Conservation (phyloP, 30 jellyfish, hydroid and myxozoan genomes). For the Nemopilema nomurai region DNA sequence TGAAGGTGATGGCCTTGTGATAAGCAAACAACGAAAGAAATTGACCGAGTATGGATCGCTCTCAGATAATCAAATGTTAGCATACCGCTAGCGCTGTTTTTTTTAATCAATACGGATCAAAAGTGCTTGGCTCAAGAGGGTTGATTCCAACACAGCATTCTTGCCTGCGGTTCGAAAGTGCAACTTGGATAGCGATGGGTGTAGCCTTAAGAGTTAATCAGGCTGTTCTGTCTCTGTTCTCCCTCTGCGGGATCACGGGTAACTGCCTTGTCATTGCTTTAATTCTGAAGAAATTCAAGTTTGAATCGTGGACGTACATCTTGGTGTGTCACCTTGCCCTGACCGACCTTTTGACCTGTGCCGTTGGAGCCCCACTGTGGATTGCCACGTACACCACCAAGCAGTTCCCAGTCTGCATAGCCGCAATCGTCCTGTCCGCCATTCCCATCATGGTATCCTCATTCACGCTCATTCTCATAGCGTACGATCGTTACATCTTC, state of each 20-base stretch:
- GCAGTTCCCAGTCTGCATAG: slow-evolving; percentile 22
- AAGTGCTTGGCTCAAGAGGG: not conserved
- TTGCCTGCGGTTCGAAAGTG: not conserved
- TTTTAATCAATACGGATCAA: not conserved
- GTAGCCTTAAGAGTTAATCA: not conserved
- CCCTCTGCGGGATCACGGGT: slow-evolving; percentile 26
- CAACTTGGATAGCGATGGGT: not conserved
- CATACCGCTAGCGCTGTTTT: not conserved
- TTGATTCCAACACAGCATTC: too few relatives aligned
- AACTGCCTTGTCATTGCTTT: slow-evolving; percentile 27
- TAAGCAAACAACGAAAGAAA: too few relatives aligned
- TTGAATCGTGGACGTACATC: slow-evolving; percentile 37
- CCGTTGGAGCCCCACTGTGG: slow-evolving; percentile 53
- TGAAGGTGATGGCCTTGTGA: too few relatives aligned
- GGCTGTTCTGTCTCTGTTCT: not conserved
- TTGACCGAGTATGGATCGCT: too few relatives aligned
- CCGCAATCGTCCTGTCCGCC: slow-evolving; percentile 10
- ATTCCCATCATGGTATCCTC: slow-evolving; percentile 16
- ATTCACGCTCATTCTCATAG: slow-evolving; percentile 27
- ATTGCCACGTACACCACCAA: slow-evolving; percentile 38
- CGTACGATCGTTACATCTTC: slow-evolving; percentile 49
- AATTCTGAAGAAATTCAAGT: not conserved
- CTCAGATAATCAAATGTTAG: too few relatives aligned
- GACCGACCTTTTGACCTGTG: slow-evolving; percentile 16
- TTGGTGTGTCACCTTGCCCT: slow-evolving; percentile 41